These are phyloP conservation scores for Polietes domitor DNA, from an alignment of 2,888 invertebrate species.

Conservation along the genomic window DNA sequence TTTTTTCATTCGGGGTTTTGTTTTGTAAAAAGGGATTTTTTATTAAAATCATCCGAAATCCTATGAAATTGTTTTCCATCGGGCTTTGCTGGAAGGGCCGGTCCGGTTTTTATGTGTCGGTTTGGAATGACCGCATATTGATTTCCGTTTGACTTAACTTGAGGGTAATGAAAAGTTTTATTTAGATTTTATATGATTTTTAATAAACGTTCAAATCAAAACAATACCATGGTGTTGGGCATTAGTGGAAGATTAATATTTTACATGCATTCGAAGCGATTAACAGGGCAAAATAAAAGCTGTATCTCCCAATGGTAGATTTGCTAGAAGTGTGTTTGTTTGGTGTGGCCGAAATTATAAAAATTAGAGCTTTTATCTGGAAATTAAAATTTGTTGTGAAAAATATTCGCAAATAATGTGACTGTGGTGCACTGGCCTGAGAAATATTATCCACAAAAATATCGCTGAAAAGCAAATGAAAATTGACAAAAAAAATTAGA, in stretches of 20 bases:
- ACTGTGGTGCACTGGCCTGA: no score
- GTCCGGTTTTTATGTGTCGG: not conserved
- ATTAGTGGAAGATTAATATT: constrained; percentile 13
- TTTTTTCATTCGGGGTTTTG: not conserved
- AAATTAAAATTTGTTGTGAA: no score
- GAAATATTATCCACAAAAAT: no score
- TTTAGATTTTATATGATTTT: constrained; percentile 43
- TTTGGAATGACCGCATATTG: constrained; percentile 58
- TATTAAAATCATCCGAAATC: constrained; percentile 17
- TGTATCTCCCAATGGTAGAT: no score
- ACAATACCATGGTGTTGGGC: constrained; percentile 29
- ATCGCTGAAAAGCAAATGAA: no score
- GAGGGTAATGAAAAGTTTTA: constrained; percentile 30
- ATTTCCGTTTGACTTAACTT: constrained; percentile 64
- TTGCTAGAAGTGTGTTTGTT: no score
- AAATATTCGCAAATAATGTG: no score
- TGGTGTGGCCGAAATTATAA: no score
- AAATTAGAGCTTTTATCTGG: no score
- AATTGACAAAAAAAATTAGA: no score
- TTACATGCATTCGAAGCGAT: not conserved
- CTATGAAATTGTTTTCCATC: constrained; percentile 42
- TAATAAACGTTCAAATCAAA: constrained; percentile 57
- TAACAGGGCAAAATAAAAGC: no score
- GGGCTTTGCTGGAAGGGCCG: constrained; percentile 12
- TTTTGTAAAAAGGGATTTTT: constrained; percentile 6